Evolutionary conservation across 2,797 vertebrate species (phyloP).

Genomic region (Bovichtus variegatus): DNA sequence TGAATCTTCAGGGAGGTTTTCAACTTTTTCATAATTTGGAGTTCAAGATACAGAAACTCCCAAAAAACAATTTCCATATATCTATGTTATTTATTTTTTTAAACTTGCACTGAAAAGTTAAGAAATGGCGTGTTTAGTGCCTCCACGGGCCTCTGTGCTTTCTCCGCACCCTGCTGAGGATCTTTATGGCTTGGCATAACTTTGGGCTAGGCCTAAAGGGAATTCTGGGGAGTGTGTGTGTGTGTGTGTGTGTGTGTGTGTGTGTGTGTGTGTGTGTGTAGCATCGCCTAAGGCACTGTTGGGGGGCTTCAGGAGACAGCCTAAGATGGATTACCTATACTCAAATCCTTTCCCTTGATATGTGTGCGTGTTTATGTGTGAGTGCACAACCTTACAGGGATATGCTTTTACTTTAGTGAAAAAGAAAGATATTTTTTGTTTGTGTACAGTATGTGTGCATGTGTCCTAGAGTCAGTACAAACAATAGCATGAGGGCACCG

Average conservation of each 20-base stretch:
- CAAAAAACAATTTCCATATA: constrained; percentile 30
- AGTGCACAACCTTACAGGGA: constrained; percentile 8
- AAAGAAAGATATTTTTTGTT: constrained; percentile 6
- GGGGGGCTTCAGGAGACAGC: constrained; percentile 50
- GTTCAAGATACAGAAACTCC: constrained; percentile 20
- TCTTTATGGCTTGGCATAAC: constrained; percentile 66
- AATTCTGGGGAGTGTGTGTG: constrained; percentile 37
- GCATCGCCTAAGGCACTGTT: constrained; percentile 53
- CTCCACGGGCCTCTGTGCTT: constrained; percentile 40
- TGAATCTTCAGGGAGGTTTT: neutral
- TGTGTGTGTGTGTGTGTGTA: constrained; percentile 20
- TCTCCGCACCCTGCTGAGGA: constrained; percentile 47
- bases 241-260: no score
- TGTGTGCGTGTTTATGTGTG: constrained; percentile 49
- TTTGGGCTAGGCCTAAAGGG: constrained; percentile 72
- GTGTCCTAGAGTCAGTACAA: constrained; percentile 27
- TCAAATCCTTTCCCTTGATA: constrained; percentile 52
- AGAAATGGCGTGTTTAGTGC: constrained; percentile 45
- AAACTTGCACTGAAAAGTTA: constrained; percentile 16
- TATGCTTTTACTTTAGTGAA: constrained; percentile 25
- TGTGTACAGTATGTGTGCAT: neutral
- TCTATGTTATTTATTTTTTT: constrained; percentile 23
- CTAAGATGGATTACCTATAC: constrained; percentile 63
- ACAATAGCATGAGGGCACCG: neutral
- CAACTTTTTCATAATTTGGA: constrained; percentile 31